Evolutionary conservation across 2,113 vertebrate species (phyloP), one percentile per base, ranked within the genome.

Genomic region (Xyrauchen texanus): DNA sequence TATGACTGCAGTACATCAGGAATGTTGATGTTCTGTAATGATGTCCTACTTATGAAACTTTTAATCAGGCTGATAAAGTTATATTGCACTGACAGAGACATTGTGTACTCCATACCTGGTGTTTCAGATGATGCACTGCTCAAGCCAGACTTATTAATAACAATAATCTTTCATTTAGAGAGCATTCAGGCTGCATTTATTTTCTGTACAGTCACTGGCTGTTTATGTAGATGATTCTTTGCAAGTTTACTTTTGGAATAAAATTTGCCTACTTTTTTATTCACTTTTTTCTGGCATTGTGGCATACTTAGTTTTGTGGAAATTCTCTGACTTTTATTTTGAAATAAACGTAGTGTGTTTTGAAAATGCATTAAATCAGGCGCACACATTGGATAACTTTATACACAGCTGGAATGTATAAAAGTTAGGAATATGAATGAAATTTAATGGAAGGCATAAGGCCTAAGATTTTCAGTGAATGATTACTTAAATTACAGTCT

Each of bases 21-120:
- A 71, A 12, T 62, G 63, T 34, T 34, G 60, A 71, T 80, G 75
- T 53, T 58, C 55, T 63, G 15, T 74, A 63, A 63, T 11, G 10
- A 46, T 85, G 84, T 51, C 81, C 76, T 83, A 85, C 81, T 85
- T 83, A 21, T n/a, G 16, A 47, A 62, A 81, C 69, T 78, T 75
- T 65, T 52, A 70, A 78, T 80, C 66, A 60, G 78, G 69, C 76
- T 81, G 84, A 83, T 78, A 47, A 77, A 82, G 78, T 82, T 82
- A 62, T 61, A 71, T 71, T 66, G 64, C 49, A 70, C 42, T 16
- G 70, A 66, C 21, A 44, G 47, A 80, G 68, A 76, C 10, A 58
- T 12, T 34, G 34, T 49, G 45, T 62, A 75, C 74, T 78, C 21
- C 21, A 10, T 70, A 51, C 65, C 45, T 62, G 66, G 77, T 75